Conservation (phyloP, 2,797 vertebrate genomes). For the Microcaecilia unicolor region DNA sequence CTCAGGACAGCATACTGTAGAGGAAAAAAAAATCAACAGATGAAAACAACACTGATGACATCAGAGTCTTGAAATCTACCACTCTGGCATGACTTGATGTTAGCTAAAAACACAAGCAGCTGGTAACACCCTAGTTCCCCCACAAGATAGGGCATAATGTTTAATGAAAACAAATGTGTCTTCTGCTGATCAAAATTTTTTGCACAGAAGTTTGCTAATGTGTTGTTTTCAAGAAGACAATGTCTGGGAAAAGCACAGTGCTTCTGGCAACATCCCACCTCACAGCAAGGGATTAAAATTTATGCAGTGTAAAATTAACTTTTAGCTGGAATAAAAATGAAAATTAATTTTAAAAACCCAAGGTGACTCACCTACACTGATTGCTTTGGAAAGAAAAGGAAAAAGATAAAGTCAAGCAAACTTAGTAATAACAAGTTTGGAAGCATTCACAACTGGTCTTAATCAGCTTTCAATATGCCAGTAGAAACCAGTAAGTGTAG, state of each 20-base stretch:
- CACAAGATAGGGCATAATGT: not conserved
- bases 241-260: not conserved
- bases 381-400: not conserved
- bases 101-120: not conserved
- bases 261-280: conserved; percentile 15
- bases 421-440: accelerated
- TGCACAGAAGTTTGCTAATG: too few relatives aligned
- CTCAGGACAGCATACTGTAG: not conserved
- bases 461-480: not conserved
- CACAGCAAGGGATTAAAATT: conserved; percentile 24
- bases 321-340: conserved; percentile 21
- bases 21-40: too few relatives aligned
- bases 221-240: conserved; percentile 5
- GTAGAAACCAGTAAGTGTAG: too few relatives aligned
- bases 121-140: accelerated
- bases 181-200: not conserved
- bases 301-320: conserved; percentile 38
- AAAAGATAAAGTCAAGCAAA: not conserved
- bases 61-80: accelerated
- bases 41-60: not conserved
- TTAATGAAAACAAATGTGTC: not conserved
- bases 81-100: not conserved
- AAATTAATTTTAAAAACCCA: conserved; percentile 12
- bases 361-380: not conserved
- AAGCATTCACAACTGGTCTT: not conserved